Base-by-base conservation (phyloP, 2,888 invertebrate species). In the Sipha maydis region DNA sequence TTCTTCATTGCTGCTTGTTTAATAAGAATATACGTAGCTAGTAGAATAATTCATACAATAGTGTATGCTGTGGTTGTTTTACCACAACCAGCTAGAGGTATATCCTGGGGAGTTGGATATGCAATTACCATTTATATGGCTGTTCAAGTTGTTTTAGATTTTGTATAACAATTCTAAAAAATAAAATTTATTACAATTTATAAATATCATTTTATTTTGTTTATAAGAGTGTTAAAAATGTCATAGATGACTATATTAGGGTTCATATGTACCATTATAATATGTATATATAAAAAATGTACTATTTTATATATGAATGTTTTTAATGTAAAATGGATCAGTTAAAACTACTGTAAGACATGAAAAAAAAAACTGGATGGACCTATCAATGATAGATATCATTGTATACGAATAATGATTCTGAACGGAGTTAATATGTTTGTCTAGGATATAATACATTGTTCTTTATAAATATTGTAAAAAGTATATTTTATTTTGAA, bases 1-100 rank as follows among this genome's bases (percentile, higher is more conserved):
- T 91, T 92, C 11, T 91, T 90, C 89, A 83, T 93, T 1, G 94
- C 95, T 5, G 92, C 92, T 77, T 92, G 92, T 89, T 91, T 94
- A 83, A 94, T 95, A 92, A 92, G 94, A 54, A 91, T 93, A 14
- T 95, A 93, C 91, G 93, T 95, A 0, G 91, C 92, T 7, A 92
- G 93, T 41, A 92, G 95, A 82, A 91, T 94, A 85, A 85, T 94
- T 14, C 95, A 96, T 91, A 95, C 95, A 0, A 90, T 95, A 48
- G 94, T 94, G 41, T 95, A 95, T 91, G 93, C 94, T 1, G 91
- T 95, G 5, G 91, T 93, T 1, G 93, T 94, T 0, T 90, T 95
- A 82, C 94, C 94, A 1, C 95, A 95, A 91, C 95, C 94, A 3
- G 91, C 93, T 1, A 91, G 94, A 89, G 92, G 91, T 19, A 89